Percentiles rank a stretch among this genome's conserved stretches.
These are phyloP conservation scores for Urosaurus nigricauda DNA, from an alignment of 2,797 vertebrate species.

Conservation along the genomic window DNA sequence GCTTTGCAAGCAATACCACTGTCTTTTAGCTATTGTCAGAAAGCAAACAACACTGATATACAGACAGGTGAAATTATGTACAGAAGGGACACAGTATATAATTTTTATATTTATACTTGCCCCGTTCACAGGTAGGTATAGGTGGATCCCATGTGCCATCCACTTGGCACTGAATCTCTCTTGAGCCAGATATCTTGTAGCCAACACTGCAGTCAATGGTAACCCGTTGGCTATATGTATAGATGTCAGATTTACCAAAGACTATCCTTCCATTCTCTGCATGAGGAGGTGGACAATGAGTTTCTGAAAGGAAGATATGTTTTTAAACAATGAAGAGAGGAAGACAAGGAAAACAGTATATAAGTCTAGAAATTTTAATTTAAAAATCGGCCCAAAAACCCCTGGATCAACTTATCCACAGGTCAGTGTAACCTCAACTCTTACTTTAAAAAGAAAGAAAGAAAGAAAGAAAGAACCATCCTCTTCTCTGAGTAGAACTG, in stretches of 20 bases:
- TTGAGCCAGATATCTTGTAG: conserved; percentile 45
- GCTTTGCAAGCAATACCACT: too few species aligned
- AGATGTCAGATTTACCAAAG: conserved; percentile 31
- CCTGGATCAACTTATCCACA: too few species aligned
- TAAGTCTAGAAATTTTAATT: too few species aligned
- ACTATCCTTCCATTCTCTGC: conserved; percentile 27
- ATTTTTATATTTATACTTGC: neutral
- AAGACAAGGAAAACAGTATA: neutral
- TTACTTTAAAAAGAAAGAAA: too few species aligned
- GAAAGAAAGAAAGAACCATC: too few species aligned
- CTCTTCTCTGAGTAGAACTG: too few species aligned
- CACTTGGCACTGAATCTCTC: conserved; percentile 39
- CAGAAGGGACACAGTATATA: neutral
- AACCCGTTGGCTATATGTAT: conserved; percentile 22
- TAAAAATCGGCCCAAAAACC: too few species aligned
- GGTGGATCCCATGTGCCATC: conserved; percentile 21
- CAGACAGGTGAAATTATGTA: too few species aligned
- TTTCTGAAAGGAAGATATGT: neutral
- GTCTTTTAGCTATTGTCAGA: too few species aligned
- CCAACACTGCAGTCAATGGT: conserved; percentile 49
- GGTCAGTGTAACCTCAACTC: too few species aligned
- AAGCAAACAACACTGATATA: neutral
- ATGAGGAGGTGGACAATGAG: neutral
- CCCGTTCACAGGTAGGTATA: neutral
- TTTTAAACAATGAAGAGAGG: neutral